phyloP scores from a whole-genome alignment of 2,888 invertebrate species.

The Zelleria hepariella region DNA sequence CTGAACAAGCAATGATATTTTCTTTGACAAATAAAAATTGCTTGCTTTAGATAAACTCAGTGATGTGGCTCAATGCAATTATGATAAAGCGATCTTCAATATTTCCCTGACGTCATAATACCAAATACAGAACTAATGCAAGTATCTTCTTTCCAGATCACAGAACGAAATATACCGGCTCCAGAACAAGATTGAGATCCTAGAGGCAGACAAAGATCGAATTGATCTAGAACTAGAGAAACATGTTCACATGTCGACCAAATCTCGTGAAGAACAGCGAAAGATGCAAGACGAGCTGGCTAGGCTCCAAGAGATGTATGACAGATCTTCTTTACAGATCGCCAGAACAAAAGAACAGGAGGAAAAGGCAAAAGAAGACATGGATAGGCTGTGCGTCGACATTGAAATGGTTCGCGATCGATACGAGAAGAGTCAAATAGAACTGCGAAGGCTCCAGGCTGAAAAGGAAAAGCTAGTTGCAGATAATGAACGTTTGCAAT shows the following conservation, averaged over 20 bases:
- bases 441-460: conserved; percentile 83
- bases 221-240: conserved; percentile 89
- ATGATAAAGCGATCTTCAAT: background rate
- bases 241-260: conserved; percentile 82
- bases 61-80: too few species aligned
- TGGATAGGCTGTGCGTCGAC: conserved; percentile 83
- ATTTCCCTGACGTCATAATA: background rate
- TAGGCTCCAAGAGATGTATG: conserved; percentile 90
- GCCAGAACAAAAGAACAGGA: conserved; percentile 90
- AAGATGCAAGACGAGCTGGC: conserved; percentile 90
- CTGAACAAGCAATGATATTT: too few species aligned
- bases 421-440: conserved; percentile 90
- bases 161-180: conserved; percentile 91
- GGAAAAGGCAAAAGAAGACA: conserved; percentile 90
- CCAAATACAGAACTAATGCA: background rate
- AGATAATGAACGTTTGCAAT: conserved; percentile 87
- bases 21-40: too few species aligned
- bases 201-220: conserved; percentile 90
- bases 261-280: conserved; percentile 87
- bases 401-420: conserved; percentile 90
- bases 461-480: conserved; percentile 89
- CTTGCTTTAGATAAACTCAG: too few species aligned
- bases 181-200: conserved; percentile 89
- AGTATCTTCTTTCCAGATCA: conserved; percentile 73
- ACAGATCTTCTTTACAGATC: conserved; percentile 87